Conservation (phyloP, 92 coral and sea anemone species). For the Phenganax marumi region DNA sequence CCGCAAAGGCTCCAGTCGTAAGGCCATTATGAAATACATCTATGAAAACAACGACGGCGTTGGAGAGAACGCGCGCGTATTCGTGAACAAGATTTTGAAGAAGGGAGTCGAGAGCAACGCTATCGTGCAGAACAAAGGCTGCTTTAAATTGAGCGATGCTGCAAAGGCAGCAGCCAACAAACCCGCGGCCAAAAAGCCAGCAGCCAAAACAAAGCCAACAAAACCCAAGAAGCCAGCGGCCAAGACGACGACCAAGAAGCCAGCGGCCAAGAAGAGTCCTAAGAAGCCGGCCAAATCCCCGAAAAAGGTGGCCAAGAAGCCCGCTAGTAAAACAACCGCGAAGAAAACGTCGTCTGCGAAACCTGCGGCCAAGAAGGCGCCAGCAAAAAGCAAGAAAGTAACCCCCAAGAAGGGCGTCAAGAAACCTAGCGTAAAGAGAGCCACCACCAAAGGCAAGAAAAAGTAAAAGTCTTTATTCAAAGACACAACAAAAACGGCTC, state of each 20-base stretch:
- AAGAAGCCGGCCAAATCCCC: conserved; percentile 10
- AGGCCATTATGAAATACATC: background rate
- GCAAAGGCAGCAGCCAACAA: conserved; percentile 3
- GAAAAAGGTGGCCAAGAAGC: background rate
- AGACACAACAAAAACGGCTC: conserved; percentile 10
- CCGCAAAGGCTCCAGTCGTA: conserved; percentile 1
- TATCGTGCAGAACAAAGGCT: background rate
- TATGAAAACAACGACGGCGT: background rate
- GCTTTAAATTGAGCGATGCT: background rate
- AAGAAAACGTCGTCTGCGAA: background rate
- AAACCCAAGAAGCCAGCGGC: conserved; percentile 12
- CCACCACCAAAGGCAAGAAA: conserved; percentile 12
- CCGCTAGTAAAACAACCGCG: background rate
- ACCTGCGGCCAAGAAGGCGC: background rate
- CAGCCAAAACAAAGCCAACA: background rate
- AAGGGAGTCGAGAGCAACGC: background rate
- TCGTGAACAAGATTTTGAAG: background rate
- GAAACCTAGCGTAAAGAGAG: conserved; percentile 4
- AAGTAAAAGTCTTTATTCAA: background rate
- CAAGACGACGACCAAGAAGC: conserved; percentile 3
- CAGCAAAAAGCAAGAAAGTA: background rate
- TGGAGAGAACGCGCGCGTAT: background rate
- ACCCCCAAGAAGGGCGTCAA: conserved; percentile 10
- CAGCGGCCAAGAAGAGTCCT: background rate
- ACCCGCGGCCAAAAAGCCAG: conserved; percentile 3